phyloP scores from a whole-genome alignment of 2,888 invertebrate genomes.

The Drosophila pseudotalamancana region DNA sequence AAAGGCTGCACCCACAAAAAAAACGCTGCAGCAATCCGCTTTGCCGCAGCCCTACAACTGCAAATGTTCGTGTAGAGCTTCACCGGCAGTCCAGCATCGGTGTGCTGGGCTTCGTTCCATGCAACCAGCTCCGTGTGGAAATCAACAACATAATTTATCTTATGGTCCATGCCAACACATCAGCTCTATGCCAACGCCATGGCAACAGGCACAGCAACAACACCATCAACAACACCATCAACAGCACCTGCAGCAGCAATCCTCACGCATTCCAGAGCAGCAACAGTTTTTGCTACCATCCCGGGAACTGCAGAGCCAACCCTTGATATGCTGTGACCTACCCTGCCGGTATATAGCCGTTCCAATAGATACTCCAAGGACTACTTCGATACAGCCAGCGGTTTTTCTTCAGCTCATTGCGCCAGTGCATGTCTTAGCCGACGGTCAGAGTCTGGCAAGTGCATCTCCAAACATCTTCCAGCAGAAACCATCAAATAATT shows the following conservation, averaged over 20 bases:
- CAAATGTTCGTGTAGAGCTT: no score
- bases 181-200: constrained; percentile 9
- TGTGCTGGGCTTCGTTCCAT: neutral
- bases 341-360: constrained; percentile 21
- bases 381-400: no score
- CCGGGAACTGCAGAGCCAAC: neutral
- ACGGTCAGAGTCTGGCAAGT: no score
- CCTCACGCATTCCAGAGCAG: neutral
- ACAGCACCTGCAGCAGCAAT: neutral
- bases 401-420: constrained; percentile 42
- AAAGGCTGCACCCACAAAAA: no score
- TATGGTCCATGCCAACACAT: constrained; percentile 9
- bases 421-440: constrained; percentile 3
- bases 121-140: neutral
- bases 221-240: neutral
- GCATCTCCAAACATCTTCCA: no score
- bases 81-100: no score
- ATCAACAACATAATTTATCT: neutral
- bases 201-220: neutral
- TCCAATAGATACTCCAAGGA: no score
- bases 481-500: no score
- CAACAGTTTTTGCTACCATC: neutral
- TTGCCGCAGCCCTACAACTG: no score
- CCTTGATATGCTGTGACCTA: constrained; percentile 25
- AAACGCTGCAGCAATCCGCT: neutral